A percentile compares a stretch with the other conserved stretches of the same genome.
Conservation (phyloP, 1,140 invertebrate species). For the Dufourea novaeangliae region DNA sequence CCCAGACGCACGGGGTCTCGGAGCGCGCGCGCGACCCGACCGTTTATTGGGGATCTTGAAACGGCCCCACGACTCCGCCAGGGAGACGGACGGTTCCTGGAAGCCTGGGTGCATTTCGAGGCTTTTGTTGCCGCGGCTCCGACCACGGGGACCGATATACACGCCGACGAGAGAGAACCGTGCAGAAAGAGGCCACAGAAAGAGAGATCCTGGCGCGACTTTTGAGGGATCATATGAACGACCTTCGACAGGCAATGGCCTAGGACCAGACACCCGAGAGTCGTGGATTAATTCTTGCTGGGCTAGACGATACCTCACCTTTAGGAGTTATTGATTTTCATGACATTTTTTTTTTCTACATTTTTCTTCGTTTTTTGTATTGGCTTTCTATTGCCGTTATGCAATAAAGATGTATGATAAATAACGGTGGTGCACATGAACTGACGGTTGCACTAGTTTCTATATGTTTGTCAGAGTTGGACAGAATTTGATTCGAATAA, state of each 20-base stretch:
- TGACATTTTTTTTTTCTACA: no score
- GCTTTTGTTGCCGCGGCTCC: conserved; percentile 51
- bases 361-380: no score
- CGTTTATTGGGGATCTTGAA: conserved; percentile 58
- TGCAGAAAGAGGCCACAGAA: neutral
- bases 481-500: no score
- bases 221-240: conserved; percentile 37
- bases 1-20: conserved; percentile 11
- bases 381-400: no score
- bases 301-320: neutral
- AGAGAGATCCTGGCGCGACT: conserved; percentile 22
- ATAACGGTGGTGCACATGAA: no score
- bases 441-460: no score
- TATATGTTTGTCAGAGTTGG: no score
- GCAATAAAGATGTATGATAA: no score
- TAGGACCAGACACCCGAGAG: neutral
- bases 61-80: conserved; percentile 37
- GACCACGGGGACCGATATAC: conserved; percentile 30
- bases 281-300: neutral
- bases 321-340: no score
- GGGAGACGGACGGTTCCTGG: conserved; percentile 58
- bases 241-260: conserved; percentile 26
- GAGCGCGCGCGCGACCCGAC: conserved; percentile 1
- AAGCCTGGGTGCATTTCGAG: conserved; percentile 61
- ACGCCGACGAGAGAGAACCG: neutral